Evolutionary conservation across 2,888 invertebrate genomes (phyloP), one percentile per base, ranked within the genome.

Genomic region (Branchipolynoe longqiensis): DNA sequence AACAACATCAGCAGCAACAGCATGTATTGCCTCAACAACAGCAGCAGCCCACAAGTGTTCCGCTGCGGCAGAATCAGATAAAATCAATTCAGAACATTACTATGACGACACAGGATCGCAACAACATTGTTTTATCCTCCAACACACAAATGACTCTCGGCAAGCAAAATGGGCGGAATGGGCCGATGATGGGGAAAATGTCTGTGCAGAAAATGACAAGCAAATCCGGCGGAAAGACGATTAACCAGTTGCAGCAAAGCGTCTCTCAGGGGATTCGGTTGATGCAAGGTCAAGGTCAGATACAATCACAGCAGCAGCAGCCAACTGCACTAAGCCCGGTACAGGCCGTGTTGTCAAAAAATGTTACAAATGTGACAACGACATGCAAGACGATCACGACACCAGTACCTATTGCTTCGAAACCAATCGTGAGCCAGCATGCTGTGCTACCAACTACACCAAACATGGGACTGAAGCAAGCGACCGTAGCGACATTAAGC

Each of bases 11-110:
- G 25, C 56, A 56, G 12, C 56, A 56, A 56, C 62, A 62, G 31
- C 8, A 48, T n/a, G n/a, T n/a, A n/a, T n/a, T n/a, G n/a, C n/a
- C 25, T n/a, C 56, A 2, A 22, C 22, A n/a, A n/a, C n/a, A n/a
- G 25, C 56, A 56, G 25, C 56, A 56, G 25, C 56, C 22, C 12
- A 12, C 64, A 22, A 12, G 18, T n/a, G 18, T 14, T n/a, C 54
- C 22, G 12, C 56, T n/a, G 25, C 62, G 31, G 31, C 8, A 48
- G 82, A 41, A 87, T 78, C 89, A 89, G 31, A 87, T 90, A 28
- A 89, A 89, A 85, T 88, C 88, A 12, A 91, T 93, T 82, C 92
- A 93, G 87, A 92, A 93, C 84, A 92, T 93, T 86, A 92, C 92
- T 81, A 92, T 93, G 91, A 91, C 91, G 74, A 90, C 91, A 40